These are phyloP conservation scores for Dynastes hyllus DNA, from an alignment of 2,888 invertebrate species.

Conservation along the genomic window DNA sequence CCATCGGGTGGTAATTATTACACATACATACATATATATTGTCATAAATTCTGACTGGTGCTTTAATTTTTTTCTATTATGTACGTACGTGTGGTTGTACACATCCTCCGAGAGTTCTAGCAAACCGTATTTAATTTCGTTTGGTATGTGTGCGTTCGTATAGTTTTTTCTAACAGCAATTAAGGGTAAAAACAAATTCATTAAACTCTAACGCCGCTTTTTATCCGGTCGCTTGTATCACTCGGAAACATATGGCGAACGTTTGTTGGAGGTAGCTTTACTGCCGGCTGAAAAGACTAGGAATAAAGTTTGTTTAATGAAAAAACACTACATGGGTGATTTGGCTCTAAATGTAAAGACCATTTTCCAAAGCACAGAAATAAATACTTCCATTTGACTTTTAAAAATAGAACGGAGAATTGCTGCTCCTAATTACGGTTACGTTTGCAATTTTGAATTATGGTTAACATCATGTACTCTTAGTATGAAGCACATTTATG, in stretches of 20 bases:
- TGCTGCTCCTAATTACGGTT: too few relatives aligned
- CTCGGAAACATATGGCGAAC: conserved; percentile 24
- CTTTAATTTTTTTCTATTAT: not conserved
- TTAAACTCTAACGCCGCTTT: conserved; percentile 32
- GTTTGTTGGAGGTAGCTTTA: conserved; percentile 26
- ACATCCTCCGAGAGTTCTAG: conserved; percentile 5
- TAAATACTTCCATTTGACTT: too few relatives aligned
- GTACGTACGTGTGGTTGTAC: not conserved
- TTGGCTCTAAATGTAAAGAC: not conserved
- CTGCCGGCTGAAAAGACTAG: not conserved
- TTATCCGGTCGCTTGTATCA: conserved; percentile 6
- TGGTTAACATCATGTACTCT: too few relatives aligned
- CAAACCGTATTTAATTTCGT: not conserved
- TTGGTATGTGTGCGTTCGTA: conserved; percentile 6
- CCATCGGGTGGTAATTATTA: not conserved
- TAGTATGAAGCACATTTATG: too few relatives aligned
- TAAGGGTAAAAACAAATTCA: conserved; percentile 29
- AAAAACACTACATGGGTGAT: conserved; percentile 14
- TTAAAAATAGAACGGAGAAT: too few relatives aligned
- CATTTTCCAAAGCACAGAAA: not conserved
- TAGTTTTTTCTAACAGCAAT: conserved; percentile 14
- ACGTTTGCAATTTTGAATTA: too few relatives aligned
- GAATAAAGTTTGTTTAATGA: conserved; percentile 18
- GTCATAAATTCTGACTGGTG: too few relatives aligned
- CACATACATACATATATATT: not conserved